Evolutionary conservation across 2,797 vertebrate species (phyloP).

Genomic region (Sebastes trivittatus): DNA sequence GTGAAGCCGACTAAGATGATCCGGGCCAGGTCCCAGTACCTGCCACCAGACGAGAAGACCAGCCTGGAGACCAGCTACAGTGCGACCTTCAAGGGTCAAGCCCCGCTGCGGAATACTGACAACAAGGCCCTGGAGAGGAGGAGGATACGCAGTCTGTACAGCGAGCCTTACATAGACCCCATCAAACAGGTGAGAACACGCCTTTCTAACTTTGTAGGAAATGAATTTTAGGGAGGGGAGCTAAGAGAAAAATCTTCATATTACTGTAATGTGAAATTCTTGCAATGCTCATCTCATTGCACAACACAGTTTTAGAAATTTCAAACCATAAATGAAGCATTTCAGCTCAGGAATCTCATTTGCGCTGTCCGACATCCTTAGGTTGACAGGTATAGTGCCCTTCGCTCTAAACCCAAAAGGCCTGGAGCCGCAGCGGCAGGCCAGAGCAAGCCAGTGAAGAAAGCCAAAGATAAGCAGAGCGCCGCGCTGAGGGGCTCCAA

Average conservation of each 20-base stretch:
- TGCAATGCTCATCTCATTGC: conserved; percentile 24
- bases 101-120: conserved; percentile 80
- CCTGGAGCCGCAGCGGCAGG: conserved; percentile 78
- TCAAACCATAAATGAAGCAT: background rate
- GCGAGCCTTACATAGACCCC: conserved; percentile 90
- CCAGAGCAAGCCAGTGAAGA: conserved; percentile 89
- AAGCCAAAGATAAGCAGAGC: conserved; percentile 96
- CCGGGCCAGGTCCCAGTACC: conserved; percentile 91
- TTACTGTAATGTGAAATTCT: background rate
- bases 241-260: background rate
- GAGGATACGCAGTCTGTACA: conserved; percentile 96
- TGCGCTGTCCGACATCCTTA: conserved; percentile 72
- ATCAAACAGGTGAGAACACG: conserved; percentile 86
- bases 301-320: conserved; percentile 7
- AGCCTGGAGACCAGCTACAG: conserved; percentile 95
- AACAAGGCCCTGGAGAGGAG: conserved; percentile 91
- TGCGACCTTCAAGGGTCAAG: conserved; percentile 89
- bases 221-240: background rate
- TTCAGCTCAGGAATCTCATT: conserved; percentile 56
- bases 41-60: conserved; percentile 89
- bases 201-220: background rate
- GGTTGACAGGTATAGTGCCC: conserved; percentile 90
- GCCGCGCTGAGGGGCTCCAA: conserved; percentile 85
- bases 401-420: conserved; percentile 95
- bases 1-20: conserved; percentile 90